phyloP scores from a whole-genome alignment of 2,113 vertebrate species.

The Amphilophus citrinellus region DNA sequence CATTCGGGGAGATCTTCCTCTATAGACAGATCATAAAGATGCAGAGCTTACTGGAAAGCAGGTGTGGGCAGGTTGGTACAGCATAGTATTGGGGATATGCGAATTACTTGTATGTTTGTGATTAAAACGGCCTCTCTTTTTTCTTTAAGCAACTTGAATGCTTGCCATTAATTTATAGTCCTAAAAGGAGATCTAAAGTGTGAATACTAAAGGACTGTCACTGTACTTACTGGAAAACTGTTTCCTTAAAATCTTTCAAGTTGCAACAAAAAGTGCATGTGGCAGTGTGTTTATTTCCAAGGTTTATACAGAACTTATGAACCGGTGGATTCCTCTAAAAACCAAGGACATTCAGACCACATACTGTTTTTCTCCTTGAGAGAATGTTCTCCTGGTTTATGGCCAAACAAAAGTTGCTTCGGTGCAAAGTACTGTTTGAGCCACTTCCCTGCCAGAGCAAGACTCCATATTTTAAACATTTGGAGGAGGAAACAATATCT shows the following conservation, averaged over 20 bases:
- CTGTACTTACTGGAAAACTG: neutral
- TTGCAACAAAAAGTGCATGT: slow-evolving; percentile 19
- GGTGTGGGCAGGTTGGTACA: slow-evolving; percentile 38
- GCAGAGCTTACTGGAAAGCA: slow-evolving; percentile 39
- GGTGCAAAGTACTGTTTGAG: slow-evolving; percentile 54
- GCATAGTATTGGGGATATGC: slow-evolving; percentile 14
- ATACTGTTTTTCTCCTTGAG: slow-evolving; percentile 43
- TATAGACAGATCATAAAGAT: slow-evolving; percentile 49
- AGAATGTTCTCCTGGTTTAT: slow-evolving; percentile 49
- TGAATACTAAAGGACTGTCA: neutral
- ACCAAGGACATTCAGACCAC: slow-evolving; percentile 54
- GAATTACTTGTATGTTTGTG: slow-evolving; percentile 1
- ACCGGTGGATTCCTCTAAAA: slow-evolving; percentile 31
- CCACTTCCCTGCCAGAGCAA: slow-evolving; percentile 63
- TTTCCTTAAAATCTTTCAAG: slow-evolving; percentile 33
- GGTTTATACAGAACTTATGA: slow-evolving; percentile 44
- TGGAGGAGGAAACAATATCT: slow-evolving; percentile 72
- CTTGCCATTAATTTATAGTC: neutral
- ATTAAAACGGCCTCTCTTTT: slow-evolving; percentile 14
- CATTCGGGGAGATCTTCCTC: slow-evolving; percentile 47
- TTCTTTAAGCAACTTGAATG: slow-evolving; percentile 9
- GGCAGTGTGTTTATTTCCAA: slow-evolving; percentile 25
- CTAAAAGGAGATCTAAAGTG: neutral
- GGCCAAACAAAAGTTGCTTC: slow-evolving; percentile 71
- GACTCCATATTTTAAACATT: slow-evolving; percentile 75